A percentile compares a stretch with the other conserved stretches of the same genome.
Evolutionary conservation across 2,113 vertebrate genomes (phyloP).

Genomic region (Hippolais icterina): DNA sequence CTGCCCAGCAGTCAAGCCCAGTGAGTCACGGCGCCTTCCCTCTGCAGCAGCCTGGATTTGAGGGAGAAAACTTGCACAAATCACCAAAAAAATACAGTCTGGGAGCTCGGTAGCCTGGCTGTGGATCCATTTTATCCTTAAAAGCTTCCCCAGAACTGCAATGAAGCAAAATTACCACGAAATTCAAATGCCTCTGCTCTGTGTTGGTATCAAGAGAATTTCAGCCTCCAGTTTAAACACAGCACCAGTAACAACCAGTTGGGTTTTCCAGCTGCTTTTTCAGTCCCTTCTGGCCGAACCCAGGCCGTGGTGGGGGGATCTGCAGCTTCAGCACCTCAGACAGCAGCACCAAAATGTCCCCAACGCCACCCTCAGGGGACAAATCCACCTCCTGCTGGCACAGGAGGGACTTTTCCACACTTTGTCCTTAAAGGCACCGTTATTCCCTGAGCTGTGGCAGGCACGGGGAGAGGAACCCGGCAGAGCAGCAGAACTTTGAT

Average conservation of each 20-base stretch:
- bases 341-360: not conserved
- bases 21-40: not conserved
- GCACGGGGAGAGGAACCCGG: not conserved
- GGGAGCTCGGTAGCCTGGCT: not conserved
- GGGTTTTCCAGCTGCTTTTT: not conserved
- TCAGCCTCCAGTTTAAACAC: not conserved
- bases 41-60: not conserved
- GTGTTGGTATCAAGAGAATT: accelerated
- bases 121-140: not conserved
- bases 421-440: not conserved
- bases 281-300: not conserved
- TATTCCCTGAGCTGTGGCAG: not conserved
- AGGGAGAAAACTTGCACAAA: not conserved
- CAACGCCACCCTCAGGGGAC: accelerated
- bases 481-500: not conserved
- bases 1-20: not conserved
- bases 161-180: accelerated
- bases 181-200: accelerated
- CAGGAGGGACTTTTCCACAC: accelerated
- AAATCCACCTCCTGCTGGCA: not conserved
- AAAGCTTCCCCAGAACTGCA: not conserved
- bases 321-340: constrained; percentile 25
- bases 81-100: accelerated
- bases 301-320: not conserved
- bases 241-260: not conserved